Evolutionary conservation across 2,888 invertebrate genomes (phyloP).

Genomic region (Sarcophaga caerulescens): DNA sequence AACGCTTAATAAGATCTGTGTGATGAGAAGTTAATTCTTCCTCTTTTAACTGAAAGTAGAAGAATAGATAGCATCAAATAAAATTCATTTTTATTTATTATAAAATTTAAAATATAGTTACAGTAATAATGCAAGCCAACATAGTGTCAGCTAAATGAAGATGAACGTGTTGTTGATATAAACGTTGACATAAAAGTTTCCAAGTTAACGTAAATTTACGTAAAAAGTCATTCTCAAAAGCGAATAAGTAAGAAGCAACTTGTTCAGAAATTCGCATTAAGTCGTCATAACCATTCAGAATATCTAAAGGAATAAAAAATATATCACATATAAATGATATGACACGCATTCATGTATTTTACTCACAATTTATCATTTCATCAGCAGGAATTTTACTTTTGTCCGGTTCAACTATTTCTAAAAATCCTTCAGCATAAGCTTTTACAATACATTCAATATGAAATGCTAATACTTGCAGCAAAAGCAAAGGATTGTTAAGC

Average conservation of each 20-base stretch:
- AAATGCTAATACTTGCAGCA: slow-evolving; percentile 85
- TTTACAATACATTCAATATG: slow-evolving; percentile 86
- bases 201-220: slow-evolving; percentile 86
- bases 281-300: slow-evolving; percentile 85
- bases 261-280: slow-evolving; percentile 84
- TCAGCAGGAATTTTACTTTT: slow-evolving; percentile 80
- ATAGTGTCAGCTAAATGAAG: slow-evolving; percentile 83
- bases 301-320: slow-evolving; percentile 78
- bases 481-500: slow-evolving; percentile 84
- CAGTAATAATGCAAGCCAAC: slow-evolving; percentile 83
- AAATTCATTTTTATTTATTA: neutral
- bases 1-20: slow-evolving; percentile 81
- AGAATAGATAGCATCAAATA: slow-evolving; percentile 44
- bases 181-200: slow-evolving; percentile 86
- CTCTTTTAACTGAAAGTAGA: slow-evolving; percentile 75
- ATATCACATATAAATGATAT: neutral
- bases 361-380: slow-evolving; percentile 79
- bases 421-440: slow-evolving; percentile 82
- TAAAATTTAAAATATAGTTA: slow-evolving; percentile 72
- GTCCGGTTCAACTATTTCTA: slow-evolving; percentile 79
- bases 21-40: slow-evolving; percentile 78
- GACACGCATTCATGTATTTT: neutral
- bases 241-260: slow-evolving; percentile 84
- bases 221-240: slow-evolving; percentile 85
- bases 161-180: slow-evolving; percentile 83